phyloP scores from a whole-genome alignment of 2,113 vertebrate genomes.

The Ptychochromis oligacanthus region DNA sequence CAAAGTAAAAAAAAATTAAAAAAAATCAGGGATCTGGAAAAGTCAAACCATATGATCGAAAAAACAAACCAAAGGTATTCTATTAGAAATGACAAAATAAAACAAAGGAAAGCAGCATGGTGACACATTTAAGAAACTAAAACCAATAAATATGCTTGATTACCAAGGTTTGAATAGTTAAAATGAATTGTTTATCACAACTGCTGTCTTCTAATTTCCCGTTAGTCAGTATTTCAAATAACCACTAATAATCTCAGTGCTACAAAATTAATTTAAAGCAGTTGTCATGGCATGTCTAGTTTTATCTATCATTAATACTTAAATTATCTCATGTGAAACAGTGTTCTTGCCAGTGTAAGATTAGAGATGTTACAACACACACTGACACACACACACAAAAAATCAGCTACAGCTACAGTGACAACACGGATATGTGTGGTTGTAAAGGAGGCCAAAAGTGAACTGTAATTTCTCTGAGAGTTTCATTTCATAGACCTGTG shows the following conservation, averaged over 20 bases:
- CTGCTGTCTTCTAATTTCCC: not conserved
- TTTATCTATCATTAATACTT: no score
- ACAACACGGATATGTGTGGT: constrained; percentile 42
- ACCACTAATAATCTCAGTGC: not conserved
- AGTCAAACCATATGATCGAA: no score
- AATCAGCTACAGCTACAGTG: not conserved
- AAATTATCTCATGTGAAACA: not conserved
- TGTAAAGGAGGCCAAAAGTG: constrained; percentile 42
- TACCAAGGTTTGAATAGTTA: not conserved
- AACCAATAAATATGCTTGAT: not conserved
- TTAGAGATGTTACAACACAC: not conserved
- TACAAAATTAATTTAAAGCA: not conserved
- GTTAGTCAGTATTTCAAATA: not conserved
- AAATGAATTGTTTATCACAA: not conserved
- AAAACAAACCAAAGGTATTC: not conserved
- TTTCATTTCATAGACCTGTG: constrained; percentile 29
- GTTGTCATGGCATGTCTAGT: no score
- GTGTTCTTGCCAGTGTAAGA: not conserved
- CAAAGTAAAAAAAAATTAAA: not conserved
- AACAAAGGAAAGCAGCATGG: not conserved
- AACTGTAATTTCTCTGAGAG: constrained; percentile 56
- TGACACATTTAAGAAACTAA: not conserved
- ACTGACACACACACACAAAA: not conserved
- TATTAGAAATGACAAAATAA: not conserved
- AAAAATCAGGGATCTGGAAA: no score